Conservation (phyloP, 2,797 vertebrate species). For the Coregonus suidteri region DNA sequence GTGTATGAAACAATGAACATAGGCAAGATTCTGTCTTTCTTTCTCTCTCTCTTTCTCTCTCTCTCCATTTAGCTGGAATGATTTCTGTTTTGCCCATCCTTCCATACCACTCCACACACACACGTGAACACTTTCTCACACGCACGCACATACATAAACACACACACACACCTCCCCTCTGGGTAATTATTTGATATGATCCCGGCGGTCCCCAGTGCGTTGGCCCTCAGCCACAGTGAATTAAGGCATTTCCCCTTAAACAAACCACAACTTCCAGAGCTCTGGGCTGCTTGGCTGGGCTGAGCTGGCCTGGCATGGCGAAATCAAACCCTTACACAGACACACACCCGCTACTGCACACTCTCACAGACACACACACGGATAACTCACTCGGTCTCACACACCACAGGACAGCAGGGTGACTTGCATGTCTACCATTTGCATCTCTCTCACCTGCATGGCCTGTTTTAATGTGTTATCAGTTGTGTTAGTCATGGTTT, state of each 20-base stretch:
- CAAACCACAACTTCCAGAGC: constrained; percentile 67
- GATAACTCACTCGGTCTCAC: constrained; percentile 34
- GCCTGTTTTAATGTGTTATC: constrained; percentile 58
- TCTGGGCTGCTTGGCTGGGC: constrained; percentile 36
- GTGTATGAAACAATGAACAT: no score
- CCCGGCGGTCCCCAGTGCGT: constrained; percentile 57
- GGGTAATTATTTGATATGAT: constrained; percentile 52
- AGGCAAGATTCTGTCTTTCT: neutral
- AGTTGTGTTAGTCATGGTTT: constrained; percentile 64
- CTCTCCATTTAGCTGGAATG: neutral
- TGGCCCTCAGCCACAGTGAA: constrained; percentile 63
- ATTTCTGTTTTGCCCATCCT: neutral
- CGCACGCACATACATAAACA: no score
- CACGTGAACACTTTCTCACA: no score
- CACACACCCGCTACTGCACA: no score
- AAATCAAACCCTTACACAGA: constrained; percentile 25
- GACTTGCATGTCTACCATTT: constrained; percentile 65
- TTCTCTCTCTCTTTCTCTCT: constrained; percentile 1
- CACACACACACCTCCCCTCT: constrained; percentile 12
- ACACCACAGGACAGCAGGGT: constrained; percentile 39
- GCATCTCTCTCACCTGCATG: constrained; percentile 58
- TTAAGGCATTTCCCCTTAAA: constrained; percentile 72
- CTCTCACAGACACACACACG: neutral
- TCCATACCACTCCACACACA: no score
- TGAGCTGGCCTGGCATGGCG: constrained; percentile 12